Evolutionary conservation across 2,797 vertebrate species (phyloP).

Genomic region (Sciaenops ocellatus): DNA sequence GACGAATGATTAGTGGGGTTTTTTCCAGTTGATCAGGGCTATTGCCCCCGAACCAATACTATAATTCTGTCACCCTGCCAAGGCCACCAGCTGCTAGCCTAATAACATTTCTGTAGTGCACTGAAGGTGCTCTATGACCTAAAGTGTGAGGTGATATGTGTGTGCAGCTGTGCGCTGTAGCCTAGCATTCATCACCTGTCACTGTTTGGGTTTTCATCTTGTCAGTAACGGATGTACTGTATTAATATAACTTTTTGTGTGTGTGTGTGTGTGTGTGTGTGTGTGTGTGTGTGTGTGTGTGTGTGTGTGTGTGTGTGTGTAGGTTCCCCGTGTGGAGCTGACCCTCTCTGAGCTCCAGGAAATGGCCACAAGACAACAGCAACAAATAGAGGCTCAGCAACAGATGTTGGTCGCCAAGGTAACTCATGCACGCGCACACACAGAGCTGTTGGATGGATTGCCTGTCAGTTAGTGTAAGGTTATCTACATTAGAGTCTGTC

Average conservation of each 20-base stretch:
- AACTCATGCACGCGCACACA: constrained; percentile 48
- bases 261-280: too few relatives aligned
- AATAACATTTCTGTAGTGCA: constrained; percentile 53
- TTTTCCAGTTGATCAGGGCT: constrained; percentile 5
- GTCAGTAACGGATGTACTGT: constrained; percentile 11
- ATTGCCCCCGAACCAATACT: constrained; percentile 45
- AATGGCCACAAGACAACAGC: constrained; percentile 97
- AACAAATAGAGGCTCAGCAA: constrained; percentile 97
- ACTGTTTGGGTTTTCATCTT: constrained; percentile 37
- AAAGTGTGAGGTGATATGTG: constrained; percentile 50
- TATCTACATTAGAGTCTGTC: constrained; percentile 51
- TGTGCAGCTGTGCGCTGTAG: constrained; percentile 46
- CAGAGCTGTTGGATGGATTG: constrained; percentile 46
- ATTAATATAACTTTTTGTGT: constrained; percentile 15
- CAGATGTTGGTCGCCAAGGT: constrained; percentile 98
- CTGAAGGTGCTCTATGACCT: constrained; percentile 48
- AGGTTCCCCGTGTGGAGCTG: constrained; percentile 92
- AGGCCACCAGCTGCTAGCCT: constrained; percentile 67
- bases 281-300: too few relatives aligned
- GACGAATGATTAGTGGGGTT: constrained; percentile 5
- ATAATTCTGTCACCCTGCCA: constrained; percentile 62
- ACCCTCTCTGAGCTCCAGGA: constrained; percentile 97
- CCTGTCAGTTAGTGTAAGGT: constrained; percentile 58
- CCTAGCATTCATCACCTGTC: constrained; percentile 34
- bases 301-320: constrained; percentile 24